Base-by-base conservation (phyloP, 2,113 vertebrate species). In the Cichladusa arquata region DNA sequence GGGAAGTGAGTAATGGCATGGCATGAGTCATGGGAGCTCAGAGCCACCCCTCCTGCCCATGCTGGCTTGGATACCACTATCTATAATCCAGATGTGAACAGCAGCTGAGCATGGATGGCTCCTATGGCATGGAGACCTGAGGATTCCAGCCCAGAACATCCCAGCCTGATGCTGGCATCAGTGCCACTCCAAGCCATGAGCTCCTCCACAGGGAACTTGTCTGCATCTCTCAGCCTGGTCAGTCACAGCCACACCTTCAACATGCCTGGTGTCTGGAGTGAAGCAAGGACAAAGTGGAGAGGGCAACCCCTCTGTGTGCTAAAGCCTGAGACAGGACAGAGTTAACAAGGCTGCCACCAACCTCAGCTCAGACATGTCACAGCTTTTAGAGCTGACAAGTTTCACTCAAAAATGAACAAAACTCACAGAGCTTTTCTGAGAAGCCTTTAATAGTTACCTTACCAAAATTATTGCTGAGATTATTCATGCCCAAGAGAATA, bases 201-300 rank as follows among this genome's bases (percentile, higher is more conserved):
- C 12, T 77, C 29, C 57, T 34, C 42, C 2, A 2, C 0, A 1
- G 57, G 69, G 50, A 53, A 17, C 28, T 10, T 6, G 11, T 3
- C 47, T 38, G 56, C n/a, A 33, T 31, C 40, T n/a, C 69, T 48
- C 78, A 56, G 31, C 54, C 78, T 17, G 38, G 38, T 38, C 38
- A 26, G 80, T 20, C 88, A 64, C 50, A 23, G 25, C 4, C 60
- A 31, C 60, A 72, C 5, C 91, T 50, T 17, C 31, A 12, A 16
- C 20, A 11, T 10, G 34, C 23, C 9, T 4, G 42, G 54, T 2
- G 14, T 6, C 25, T 0, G 0, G 22, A 72, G 24, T 13, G 9
- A 23, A 40, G 58, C 23, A 81, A 60, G 65, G 44, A 18, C 53
- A 53, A 40, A 28, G 28, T 9, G 20, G 51, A 54, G 8, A n/a